These are phyloP conservation scores for Semaprochilodus insignis DNA, from an alignment of 2,797 vertebrate species.

Conservation along the genomic window DNA sequence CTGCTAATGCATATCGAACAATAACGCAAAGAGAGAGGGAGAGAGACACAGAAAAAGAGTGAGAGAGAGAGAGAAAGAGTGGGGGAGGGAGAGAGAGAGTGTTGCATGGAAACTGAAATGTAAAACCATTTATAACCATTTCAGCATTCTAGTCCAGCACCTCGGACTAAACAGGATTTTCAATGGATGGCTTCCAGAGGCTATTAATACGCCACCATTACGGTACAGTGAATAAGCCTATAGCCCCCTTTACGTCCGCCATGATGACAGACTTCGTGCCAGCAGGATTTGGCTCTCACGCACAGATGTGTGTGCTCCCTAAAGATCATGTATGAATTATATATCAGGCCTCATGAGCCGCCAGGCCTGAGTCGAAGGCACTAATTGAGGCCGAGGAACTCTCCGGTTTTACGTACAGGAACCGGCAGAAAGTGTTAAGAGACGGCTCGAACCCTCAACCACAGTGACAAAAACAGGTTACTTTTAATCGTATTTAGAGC, in stretches of 20 bases:
- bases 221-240: slow-evolving; percentile 5
- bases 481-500: not conserved
- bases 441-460: not conserved
- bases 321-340: slow-evolving; percentile 58
- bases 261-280: slow-evolving; percentile 19
- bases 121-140: not conserved
- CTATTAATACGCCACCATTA: not conserved
- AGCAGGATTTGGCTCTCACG: slow-evolving; percentile 30
- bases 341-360: slow-evolving; percentile 31
- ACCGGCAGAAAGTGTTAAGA: too few relatives aligned
- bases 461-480: not conserved
- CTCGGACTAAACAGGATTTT: not conserved
- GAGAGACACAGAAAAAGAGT: not conserved
- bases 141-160: not conserved
- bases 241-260: slow-evolving; percentile 10
- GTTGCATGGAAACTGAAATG: not conserved
- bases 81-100: not conserved
- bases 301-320: slow-evolving; percentile 34
- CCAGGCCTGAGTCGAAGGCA: not conserved
- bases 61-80: not conserved
- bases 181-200: not conserved
- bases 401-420: not conserved
- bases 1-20: not conserved
- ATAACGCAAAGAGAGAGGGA: not conserved
- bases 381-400: not conserved